Percentiles rank a stretch among this genome's conserved stretches.
These are phyloP conservation scores for Stegodyphus dumicola DNA, from an alignment of 1,140 invertebrate species.

Conservation along the genomic window DNA sequence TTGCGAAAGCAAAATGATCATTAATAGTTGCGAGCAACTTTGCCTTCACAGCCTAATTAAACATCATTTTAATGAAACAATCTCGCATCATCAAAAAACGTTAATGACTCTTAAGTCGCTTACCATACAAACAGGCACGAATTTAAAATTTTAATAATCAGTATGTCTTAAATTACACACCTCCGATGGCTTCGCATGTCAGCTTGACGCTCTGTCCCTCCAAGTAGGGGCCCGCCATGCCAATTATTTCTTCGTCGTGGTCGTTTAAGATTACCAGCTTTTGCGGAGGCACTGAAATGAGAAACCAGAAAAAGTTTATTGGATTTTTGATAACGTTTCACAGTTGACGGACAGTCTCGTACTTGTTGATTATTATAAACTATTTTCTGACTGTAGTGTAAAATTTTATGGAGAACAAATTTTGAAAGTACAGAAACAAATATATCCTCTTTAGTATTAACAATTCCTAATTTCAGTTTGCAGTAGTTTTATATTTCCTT, in stretches of 20 bases:
- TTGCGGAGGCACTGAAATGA: constrained; percentile 36
- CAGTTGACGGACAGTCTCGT: neutral
- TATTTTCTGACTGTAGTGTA: neutral
- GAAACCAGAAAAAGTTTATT: neutral
- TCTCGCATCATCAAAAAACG: too few relatives aligned
- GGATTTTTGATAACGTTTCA: constrained; percentile 1
- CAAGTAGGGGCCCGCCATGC: constrained; percentile 79
- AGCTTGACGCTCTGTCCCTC: constrained; percentile 84
- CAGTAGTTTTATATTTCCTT: too few relatives aligned
- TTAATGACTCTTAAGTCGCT: too few relatives aligned
- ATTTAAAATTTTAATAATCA: neutral
- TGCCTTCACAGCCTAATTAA: too few relatives aligned
- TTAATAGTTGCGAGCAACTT: too few relatives aligned
- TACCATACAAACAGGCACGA: too few relatives aligned
- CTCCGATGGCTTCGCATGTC: constrained; percentile 87
- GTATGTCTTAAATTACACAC: constrained; percentile 72
- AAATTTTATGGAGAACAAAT: neutral
- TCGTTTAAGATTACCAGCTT: constrained; percentile 46
- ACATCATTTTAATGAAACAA: too few relatives aligned
- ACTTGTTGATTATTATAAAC: neutral
- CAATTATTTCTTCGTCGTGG: constrained; percentile 50
- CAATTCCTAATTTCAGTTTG: too few relatives aligned
- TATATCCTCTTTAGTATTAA: too few relatives aligned
- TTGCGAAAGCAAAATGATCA: too few relatives aligned
- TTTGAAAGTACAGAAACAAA: too few relatives aligned